Conservation (phyloP, 2,797 vertebrate genomes). For the Meda fulgida region DNA sequence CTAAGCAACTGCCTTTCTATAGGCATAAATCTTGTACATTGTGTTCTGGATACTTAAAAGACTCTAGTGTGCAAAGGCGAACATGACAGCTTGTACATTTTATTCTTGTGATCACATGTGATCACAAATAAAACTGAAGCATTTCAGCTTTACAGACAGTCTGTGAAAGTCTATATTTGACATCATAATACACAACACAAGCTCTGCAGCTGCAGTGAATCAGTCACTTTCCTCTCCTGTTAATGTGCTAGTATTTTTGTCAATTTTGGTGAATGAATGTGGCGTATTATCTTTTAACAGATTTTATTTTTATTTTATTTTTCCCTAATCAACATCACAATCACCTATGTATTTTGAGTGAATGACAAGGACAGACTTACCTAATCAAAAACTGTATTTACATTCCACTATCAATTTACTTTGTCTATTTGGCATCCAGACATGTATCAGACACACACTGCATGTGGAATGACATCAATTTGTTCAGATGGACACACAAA, state of each 20-base stretch:
- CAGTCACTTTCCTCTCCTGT: constrained; percentile 14
- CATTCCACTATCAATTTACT: constrained; percentile 14
- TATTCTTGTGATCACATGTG: not conserved
- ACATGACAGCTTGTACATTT: not conserved
- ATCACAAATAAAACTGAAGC: not conserved
- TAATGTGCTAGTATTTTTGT: constrained; percentile 28
- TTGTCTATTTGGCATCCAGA: constrained; percentile 8
- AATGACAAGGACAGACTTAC: constrained; percentile 26
- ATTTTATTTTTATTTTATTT: not conserved
- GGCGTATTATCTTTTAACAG: not conserved
- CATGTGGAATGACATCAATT: constrained; percentile 47
- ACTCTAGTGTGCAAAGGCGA: not conserved
- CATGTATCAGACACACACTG: not conserved
- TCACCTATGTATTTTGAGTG: constrained; percentile 15
- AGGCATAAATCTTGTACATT: not conserved
- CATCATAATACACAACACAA: constrained; percentile 9
- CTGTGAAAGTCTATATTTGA: not conserved
- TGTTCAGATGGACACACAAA: constrained; percentile 33
- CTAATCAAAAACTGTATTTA: constrained; percentile 28
- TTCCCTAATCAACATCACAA: not conserved
- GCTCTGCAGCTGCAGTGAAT: not conserved
- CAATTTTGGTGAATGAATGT: constrained; percentile 24
- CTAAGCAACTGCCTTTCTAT: constrained; percentile 15
- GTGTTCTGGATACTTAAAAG: constrained; percentile 17
- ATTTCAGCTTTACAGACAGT: not conserved